Base-by-base conservation (phyloP, 2,888 invertebrate genomes). In the Melieria omissa region DNA sequence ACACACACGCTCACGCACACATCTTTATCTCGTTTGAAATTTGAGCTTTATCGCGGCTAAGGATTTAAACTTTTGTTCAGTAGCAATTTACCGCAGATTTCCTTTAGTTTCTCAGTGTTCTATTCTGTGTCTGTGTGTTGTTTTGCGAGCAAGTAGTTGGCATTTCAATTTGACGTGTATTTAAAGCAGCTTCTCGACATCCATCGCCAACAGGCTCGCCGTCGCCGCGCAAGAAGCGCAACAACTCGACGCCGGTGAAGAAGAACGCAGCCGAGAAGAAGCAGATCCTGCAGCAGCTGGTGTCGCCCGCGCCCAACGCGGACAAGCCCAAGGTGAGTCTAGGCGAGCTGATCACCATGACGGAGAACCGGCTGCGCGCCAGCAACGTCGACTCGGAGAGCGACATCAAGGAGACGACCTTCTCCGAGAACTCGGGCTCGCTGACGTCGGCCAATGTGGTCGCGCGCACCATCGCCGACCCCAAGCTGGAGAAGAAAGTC, bases 181-280 rank as follows among this genome's bases (percentile, higher is more conserved):
- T 29, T 29, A 29, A 29, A 29, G 1, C 29, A 29, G 29, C 29
- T 29, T 29, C 29, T 29, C 29, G 29, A 29, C 29, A 29, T 29
- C 29, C 57, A 10, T n/a, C 16, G 14, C 12, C 16, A 1, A 42
- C 55, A 93, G 93, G 93, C 83, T 91, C 93, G 55, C 93, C 93
- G 45, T 93, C 93, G 67, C 93, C 93, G 63, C 90, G 93, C 80
- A 93, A 93, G 88, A 92, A 93, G 87, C 89, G 93, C 79, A 93
- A 93, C 87, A 93, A 93, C 85, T 93, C 93, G 8, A 93, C 93
- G 41, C 93, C 93, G 41, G 92, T 92, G 9, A 93, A 92, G 88
- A 93, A 93, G 85, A 92, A 91, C 80, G 91, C 91, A 29, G 92
- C 92, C 47, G 93, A 93, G 86, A 93, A 93, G 85, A 93, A 93